phyloP scores from a whole-genome alignment of 2,888 invertebrate genomes.

The Griposia aprilina region DNA sequence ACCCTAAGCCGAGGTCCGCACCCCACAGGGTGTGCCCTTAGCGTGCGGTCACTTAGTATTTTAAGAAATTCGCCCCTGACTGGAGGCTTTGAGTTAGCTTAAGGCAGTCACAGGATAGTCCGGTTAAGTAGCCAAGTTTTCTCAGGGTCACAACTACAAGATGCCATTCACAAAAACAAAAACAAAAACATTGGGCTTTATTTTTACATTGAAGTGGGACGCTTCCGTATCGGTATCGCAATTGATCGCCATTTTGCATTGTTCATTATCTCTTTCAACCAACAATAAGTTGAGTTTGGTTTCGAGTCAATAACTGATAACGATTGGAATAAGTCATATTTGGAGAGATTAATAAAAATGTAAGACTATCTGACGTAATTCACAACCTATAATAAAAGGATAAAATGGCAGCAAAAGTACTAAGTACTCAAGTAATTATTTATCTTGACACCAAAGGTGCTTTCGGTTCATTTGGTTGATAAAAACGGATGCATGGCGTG shows the following conservation, averaged over 20 bases:
- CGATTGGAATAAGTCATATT: not conserved
- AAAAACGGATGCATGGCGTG: not conserved
- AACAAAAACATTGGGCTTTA: not conserved
- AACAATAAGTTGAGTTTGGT: not conserved
- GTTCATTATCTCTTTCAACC: not conserved
- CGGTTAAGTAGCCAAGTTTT: no score
- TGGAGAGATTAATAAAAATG: not conserved
- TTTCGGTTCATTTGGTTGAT: not conserved
- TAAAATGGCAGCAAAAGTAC: conserved; percentile 7
- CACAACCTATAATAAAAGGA: not conserved
- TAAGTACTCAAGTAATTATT: not conserved
- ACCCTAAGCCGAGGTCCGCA: no score
- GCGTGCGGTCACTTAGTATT: no score
- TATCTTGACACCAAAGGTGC: not conserved
- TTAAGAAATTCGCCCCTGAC: no score
- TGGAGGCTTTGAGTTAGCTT: no score
- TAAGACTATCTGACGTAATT: not conserved
- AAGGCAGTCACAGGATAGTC: no score
- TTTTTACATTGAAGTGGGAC: not conserved
- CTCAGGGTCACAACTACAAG: no score
- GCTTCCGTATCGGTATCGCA: not conserved
- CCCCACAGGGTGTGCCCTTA: no score
- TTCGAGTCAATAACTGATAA: conserved; percentile 3
- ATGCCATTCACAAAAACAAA: no score
- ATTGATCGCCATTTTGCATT: conserved; percentile 6